A percentile compares a stretch with the other conserved stretches of the same genome.
Evolutionary conservation across 2,888 invertebrate genomes (phyloP).

Genomic region (Aphidius colemani): DNA sequence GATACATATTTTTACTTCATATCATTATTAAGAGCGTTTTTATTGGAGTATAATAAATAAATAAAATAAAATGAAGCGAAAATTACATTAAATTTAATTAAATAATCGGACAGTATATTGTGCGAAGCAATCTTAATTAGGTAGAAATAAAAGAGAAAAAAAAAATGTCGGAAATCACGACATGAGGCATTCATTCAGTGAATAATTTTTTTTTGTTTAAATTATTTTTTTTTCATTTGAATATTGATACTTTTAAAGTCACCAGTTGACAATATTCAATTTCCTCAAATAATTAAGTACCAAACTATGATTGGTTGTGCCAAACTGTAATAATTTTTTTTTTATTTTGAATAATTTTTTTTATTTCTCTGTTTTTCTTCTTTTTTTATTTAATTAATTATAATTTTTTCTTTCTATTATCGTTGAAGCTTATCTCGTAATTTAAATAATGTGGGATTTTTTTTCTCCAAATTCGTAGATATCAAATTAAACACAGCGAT

Average conservation of each 20-base stretch:
- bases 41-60: constrained; percentile 22
- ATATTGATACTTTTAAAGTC: constrained; percentile 35
- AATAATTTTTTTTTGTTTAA: constrained; percentile 18
- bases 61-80: constrained; percentile 32
- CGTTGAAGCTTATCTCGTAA: background rate
- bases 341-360: constrained; percentile 38
- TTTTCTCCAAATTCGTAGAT: constrained; percentile 9
- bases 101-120: constrained; percentile 40
- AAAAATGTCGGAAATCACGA: constrained; percentile 37
- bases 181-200: constrained; percentile 42
- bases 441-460: constrained; percentile 1
- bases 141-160: constrained; percentile 25
- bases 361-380: constrained; percentile 11
- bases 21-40: constrained; percentile 44
- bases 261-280: constrained; percentile 24
- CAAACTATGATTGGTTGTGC: constrained; percentile 49
- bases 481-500: background rate
- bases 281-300: constrained; percentile 39
- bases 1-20: constrained; percentile 51
- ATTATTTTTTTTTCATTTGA: constrained; percentile 30
- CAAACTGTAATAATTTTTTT: constrained; percentile 39
- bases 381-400: constrained; percentile 20
- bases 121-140: constrained; percentile 40
- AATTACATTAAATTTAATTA: constrained; percentile 7
- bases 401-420: constrained; percentile 14